phyloP scores from a whole-genome alignment of 1,140 invertebrate genomes.

The Arctopsyche grandis region DNA sequence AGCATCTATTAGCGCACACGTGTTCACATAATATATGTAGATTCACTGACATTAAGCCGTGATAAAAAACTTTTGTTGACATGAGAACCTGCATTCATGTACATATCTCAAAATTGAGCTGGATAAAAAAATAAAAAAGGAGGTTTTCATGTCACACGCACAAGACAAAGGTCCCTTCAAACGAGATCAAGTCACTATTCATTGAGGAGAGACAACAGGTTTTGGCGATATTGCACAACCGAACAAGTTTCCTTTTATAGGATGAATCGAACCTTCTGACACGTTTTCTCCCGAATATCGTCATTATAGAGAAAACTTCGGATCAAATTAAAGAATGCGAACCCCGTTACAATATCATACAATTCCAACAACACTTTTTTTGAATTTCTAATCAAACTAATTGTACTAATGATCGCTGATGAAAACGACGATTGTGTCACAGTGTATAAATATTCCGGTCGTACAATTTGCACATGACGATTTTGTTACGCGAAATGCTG shows the following conservation, averaged over 20 bases:
- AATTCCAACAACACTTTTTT: background rate
- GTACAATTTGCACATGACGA: constrained; percentile 19
- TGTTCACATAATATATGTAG: no score
- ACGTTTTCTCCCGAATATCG: background rate
- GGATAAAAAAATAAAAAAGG: background rate
- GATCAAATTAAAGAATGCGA: no score
- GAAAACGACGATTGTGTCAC: constrained; percentile 2
- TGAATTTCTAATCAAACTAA: background rate
- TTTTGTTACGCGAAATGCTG: constrained; percentile 25
- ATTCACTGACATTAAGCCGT: no score
- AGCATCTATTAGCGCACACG: no score
- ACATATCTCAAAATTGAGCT: no score
- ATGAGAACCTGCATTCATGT: no score
- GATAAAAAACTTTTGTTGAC: no score
- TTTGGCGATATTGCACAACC: constrained; percentile 3
- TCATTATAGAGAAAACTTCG: no score
- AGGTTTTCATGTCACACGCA: background rate
- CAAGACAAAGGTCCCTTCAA: background rate
- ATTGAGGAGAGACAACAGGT: constrained; percentile 10
- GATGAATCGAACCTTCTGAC: background rate
- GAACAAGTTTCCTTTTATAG: constrained; percentile 12
- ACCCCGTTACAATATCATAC: no score
- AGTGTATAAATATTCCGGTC: constrained; percentile 17
- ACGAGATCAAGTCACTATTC: background rate
- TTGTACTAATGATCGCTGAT: background rate